Evolutionary conservation across 2,797 vertebrate species (phyloP), one percentile per base, ranked within the genome.

Genomic region (Megalops cyprinoides): DNA sequence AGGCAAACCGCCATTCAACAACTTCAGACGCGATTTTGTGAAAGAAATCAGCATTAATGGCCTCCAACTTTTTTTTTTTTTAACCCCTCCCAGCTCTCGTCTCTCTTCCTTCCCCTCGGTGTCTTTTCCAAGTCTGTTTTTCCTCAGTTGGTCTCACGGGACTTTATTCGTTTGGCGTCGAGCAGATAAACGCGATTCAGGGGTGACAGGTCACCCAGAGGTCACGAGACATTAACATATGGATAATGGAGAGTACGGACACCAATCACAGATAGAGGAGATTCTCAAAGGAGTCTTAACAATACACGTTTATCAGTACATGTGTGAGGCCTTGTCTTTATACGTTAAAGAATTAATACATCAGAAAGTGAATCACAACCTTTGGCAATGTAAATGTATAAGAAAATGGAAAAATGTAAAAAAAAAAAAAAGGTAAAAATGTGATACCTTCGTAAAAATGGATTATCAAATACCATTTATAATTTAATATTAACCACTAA

Each of bases 121-220:
- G 77, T 76, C 53, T 5, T 23, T 18, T 12, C 39, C 34, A 56
- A 42, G 62, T 79, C 78, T 79, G 78, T 74, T 79, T 73, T 56
- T 46, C 39, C n/a, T 79, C 78, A 71, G 51, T n/a, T 46, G 37
- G 23, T 46, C 62, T 69, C 74, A 46, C 37, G 39, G 34, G 18
- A 39, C n/a, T 2, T 74, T 42, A 76, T 81, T 62, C 73, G 25
- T 51, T 69, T 67, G 23, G 37, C 39, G 3, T 51, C 12, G n/a
- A 73, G 28, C 71, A 69, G 76, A 84, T 84, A 77, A 69, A 31
- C 79, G 58, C 34, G 18, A 79, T 74, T 75, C 79, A 56, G 34
- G 69, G 76, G 76, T 81, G 76, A 84, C n/a, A 37, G 82, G 58
- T 76, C 79, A 58, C 28, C 42, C 49, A 28, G 79, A 46, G 79